Conservation (phyloP, 1,140 invertebrate species). For the Contarinia nasturtii region DNA sequence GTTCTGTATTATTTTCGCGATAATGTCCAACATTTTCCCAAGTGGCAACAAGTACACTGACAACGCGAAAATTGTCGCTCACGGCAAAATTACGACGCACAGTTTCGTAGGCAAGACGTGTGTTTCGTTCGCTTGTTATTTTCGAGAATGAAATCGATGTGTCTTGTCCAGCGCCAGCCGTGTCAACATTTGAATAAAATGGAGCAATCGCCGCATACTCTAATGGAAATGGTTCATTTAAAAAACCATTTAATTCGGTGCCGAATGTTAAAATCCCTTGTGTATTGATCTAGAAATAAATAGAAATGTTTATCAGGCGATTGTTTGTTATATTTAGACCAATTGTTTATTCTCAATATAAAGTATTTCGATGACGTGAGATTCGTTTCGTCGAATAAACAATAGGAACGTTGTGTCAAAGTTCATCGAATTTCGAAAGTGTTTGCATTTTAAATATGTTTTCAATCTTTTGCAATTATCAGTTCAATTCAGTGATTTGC, state of each 20-base stretch:
- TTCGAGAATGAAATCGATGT: slow-evolving; percentile 66
- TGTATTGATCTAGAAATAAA: slow-evolving; percentile 58
- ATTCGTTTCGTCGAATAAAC: not conserved
- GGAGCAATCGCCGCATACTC: slow-evolving; percentile 79
- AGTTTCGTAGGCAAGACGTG: too few species aligned
- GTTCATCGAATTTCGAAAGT: not conserved
- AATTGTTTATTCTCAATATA: not conserved
- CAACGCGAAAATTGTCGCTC: slow-evolving; percentile 10
- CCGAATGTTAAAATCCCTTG: slow-evolving; percentile 84
- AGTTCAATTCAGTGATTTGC: too few species aligned
- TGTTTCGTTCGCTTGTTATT: slow-evolving; percentile 12
- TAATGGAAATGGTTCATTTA: slow-evolving; percentile 76
- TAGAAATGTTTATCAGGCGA: slow-evolving; percentile 1
- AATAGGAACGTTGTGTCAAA: not conserved
- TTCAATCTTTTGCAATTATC: too few species aligned
- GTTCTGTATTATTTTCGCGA: slow-evolving; percentile 24
- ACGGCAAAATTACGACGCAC: too few species aligned
- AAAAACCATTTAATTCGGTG: slow-evolving; percentile 62
- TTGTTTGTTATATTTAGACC: not conserved
- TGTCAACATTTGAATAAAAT: slow-evolving; percentile 82
- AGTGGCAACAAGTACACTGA: slow-evolving; percentile 47
- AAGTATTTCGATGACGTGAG: too few species aligned
- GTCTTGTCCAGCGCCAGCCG: slow-evolving; percentile 26
- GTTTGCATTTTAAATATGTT: too few species aligned
- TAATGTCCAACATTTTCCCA: slow-evolving; percentile 46